These are phyloP conservation scores for Clivina fossor DNA, from an alignment of 2,888 invertebrate genomes.

Conservation along the genomic window DNA sequence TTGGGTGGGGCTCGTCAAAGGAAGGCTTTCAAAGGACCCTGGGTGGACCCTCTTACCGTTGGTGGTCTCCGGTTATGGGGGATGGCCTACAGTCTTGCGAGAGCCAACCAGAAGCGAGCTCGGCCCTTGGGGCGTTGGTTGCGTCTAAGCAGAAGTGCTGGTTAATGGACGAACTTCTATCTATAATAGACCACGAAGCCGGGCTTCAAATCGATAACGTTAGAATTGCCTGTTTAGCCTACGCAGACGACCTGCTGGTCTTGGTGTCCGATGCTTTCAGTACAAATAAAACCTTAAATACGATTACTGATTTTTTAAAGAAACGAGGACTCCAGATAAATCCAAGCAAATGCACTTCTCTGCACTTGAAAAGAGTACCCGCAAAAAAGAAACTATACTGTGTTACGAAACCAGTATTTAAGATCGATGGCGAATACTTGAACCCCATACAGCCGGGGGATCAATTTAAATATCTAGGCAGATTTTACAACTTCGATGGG, in stretches of 20 bases:
- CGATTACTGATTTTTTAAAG: neutral
- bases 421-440: neutral
- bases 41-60: too few relatives aligned
- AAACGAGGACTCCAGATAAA: neutral
- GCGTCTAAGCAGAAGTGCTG: too few relatives aligned
- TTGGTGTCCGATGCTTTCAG: neutral
- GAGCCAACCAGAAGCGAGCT: too few relatives aligned
- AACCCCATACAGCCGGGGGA: neutral
- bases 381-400: constrained; percentile 19
- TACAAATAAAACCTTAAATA: neutral
- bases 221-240: neutral
- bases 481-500: neutral
- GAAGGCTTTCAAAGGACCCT: too few relatives aligned
- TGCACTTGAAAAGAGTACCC: neutral
- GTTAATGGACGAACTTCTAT: constrained; percentile 3
- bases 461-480: constrained; percentile 1
- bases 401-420: neutral
- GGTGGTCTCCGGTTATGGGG: too few relatives aligned
- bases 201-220: neutral
- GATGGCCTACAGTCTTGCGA: too few relatives aligned
- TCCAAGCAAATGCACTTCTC: neutral
- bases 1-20: too few relatives aligned
- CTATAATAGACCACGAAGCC: neutral
- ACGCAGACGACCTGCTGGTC: constrained; percentile 2
- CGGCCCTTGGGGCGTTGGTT: too few relatives aligned